A percentile compares a stretch with the other conserved stretches of the same genome.
Conservation (phyloP, 2,113 vertebrate species). For the Micronycteris hirsuta region DNA sequence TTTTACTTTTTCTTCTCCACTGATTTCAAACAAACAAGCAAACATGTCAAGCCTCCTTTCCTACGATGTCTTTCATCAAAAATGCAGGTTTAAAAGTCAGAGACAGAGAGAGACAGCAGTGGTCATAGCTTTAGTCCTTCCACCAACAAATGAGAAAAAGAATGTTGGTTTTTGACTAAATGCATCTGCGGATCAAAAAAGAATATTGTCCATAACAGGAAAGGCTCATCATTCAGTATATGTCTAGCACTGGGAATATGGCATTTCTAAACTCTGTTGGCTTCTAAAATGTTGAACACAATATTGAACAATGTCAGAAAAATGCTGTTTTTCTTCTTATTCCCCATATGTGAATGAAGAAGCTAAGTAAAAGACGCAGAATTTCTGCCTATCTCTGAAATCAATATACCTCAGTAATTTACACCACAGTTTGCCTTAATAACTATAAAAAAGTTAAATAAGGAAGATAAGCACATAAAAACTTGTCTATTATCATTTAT, state of each 20-base stretch:
- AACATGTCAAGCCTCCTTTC: conserved; percentile 14
- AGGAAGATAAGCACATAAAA: background rate
- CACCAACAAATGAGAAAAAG: background rate
- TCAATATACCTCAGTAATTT: background rate
- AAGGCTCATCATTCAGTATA: background rate
- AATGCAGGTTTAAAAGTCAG: conserved; percentile 16
- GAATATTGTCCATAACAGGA: background rate
- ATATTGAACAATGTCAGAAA: background rate
- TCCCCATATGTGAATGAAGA: background rate
- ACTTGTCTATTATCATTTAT: background rate
- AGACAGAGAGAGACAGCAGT: background rate
- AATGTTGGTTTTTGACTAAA: background rate
- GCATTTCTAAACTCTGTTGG: background rate
- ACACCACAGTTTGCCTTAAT: background rate
- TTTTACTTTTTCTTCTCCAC: conserved; percentile 17
- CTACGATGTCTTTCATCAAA: conserved; percentile 10
- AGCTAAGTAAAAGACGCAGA: background rate
- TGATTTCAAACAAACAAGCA: conserved; percentile 56
- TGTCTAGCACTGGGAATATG: background rate
- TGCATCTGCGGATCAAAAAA: background rate
- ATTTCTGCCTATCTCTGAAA: background rate
- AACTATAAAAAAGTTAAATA: background rate
- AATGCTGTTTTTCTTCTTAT: background rate
- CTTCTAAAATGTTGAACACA: background rate
- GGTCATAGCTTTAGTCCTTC: background rate